Evolutionary conservation across 2,888 invertebrate genomes (phyloP).

Genomic region (Agrotis ipsilon): DNA sequence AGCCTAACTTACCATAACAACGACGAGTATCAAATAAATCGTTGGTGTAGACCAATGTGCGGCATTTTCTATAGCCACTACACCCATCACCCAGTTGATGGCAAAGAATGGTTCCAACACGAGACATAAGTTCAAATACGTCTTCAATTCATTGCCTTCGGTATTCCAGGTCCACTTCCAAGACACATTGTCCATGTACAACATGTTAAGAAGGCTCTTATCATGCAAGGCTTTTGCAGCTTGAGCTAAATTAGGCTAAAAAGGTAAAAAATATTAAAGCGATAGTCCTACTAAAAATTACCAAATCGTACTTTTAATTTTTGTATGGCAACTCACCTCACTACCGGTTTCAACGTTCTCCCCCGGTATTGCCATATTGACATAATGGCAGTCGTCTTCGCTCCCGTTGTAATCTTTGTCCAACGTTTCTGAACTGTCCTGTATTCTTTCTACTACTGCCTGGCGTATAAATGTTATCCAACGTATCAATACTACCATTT

Average conservation of each 20-base stretch:
- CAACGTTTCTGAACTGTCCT: slow-evolving; percentile 85
- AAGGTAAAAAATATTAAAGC: background rate
- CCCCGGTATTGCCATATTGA: slow-evolving; percentile 71
- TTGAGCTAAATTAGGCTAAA: slow-evolving; percentile 64
- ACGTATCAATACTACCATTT: slow-evolving; percentile 81
- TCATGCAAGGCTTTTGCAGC: slow-evolving; percentile 76
- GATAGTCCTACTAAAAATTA: slow-evolving; percentile 15
- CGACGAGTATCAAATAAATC: slow-evolving; percentile 90
- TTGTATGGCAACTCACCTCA: slow-evolving; percentile 73
- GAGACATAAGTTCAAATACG: slow-evolving; percentile 92
- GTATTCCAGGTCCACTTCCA: slow-evolving; percentile 87
- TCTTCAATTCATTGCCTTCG: slow-evolving; percentile 91
- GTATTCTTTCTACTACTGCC: slow-evolving; percentile 86
- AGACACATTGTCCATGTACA: slow-evolving; percentile 88
- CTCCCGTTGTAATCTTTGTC: slow-evolving; percentile 83
- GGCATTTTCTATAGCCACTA: slow-evolving; percentile 93
- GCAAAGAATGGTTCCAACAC: slow-evolving; percentile 94
- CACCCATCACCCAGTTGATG: slow-evolving; percentile 94
- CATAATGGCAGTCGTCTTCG: slow-evolving; percentile 85
- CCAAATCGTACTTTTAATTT: slow-evolving; percentile 5
- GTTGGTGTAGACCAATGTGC: slow-evolving; percentile 92
- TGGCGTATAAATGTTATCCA: slow-evolving; percentile 83
- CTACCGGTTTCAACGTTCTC: slow-evolving; percentile 76
- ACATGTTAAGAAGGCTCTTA: slow-evolving; percentile 80
- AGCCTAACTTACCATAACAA: slow-evolving; percentile 89